Conservation (phyloP, 2,113 vertebrate species). For the Phalacrocorax brasilianus region DNA sequence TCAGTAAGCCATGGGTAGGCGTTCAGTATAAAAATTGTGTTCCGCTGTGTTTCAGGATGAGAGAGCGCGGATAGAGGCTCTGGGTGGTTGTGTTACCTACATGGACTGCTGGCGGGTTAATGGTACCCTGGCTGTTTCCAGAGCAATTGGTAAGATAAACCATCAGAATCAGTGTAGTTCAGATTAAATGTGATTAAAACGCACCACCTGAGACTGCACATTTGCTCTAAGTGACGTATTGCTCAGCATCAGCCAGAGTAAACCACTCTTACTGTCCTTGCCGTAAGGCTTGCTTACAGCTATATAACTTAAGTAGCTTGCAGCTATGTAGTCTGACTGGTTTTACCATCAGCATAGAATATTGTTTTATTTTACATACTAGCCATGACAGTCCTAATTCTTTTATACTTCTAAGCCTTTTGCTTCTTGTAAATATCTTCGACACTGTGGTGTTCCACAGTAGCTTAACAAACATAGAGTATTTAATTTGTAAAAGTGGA, state of each 20-base stretch:
- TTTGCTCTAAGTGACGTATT: background rate
- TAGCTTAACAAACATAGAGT: background rate
- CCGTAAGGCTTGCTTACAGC: background rate
- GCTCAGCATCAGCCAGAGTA: background rate
- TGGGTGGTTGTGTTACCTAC: conserved; percentile 91
- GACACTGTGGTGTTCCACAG: background rate
- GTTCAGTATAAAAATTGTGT: background rate
- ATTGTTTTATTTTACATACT: background rate
- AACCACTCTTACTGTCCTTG: background rate
- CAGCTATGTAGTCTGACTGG: background rate
- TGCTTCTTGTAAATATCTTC: background rate
- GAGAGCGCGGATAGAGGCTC: conserved; percentile 86
- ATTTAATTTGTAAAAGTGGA: background rate
- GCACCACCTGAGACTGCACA: background rate
- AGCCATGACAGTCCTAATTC: background rate
- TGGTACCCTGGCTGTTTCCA: conserved; percentile 95
- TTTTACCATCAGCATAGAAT: background rate
- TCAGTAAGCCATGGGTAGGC: background rate
- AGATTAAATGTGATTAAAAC: background rate
- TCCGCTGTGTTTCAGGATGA: conserved; percentile 82
- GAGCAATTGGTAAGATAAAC: conserved; percentile 88
- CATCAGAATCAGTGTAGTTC: background rate
- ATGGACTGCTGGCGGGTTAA: conserved; percentile 98
- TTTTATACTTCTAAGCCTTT: background rate
- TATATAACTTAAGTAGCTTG: background rate